Conservation (phyloP, 2,797 vertebrate genomes). For the Spinus olivaceus region DNA sequence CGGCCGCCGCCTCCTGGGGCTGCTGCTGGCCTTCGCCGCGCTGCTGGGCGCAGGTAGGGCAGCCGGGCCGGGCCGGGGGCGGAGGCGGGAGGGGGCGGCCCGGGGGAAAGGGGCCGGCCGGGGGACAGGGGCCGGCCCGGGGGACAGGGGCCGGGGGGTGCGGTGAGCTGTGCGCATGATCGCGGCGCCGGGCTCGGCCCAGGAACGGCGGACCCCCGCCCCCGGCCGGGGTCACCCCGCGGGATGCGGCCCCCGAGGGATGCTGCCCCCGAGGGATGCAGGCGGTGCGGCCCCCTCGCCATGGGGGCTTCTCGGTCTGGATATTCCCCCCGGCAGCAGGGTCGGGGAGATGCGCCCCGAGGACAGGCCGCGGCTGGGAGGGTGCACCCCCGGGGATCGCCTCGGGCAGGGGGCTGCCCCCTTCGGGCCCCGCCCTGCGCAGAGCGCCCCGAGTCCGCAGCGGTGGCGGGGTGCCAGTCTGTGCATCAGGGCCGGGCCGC, state of each 20-base stretch:
- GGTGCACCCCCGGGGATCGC: not conserved
- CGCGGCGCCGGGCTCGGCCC: not conserved
- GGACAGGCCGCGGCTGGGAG: not conserved
- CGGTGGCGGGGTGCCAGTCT: not conserved
- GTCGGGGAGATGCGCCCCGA: not conserved
- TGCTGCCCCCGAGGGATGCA: not conserved
- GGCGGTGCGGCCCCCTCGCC: not conserved
- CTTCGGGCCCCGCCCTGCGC: not conserved
- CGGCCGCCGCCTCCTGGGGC: not conserved
- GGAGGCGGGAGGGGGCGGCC: not conserved
- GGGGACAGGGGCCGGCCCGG: not conserved
- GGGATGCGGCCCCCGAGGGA: not conserved
- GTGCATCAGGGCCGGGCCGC: not conserved
- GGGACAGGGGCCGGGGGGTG: not conserved
- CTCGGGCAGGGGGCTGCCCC: not conserved
- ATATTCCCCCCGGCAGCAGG: fast-evolving
- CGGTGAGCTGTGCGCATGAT: not conserved
- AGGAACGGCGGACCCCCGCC: not conserved
- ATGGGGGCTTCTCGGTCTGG: not conserved
- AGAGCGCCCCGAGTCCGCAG: not conserved
- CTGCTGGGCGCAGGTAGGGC: slow-evolving; percentile 5
- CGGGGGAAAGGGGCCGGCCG: not conserved
- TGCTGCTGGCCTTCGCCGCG: not conserved
- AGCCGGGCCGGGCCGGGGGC: not conserved
- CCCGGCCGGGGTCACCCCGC: not conserved